Evolutionary conservation across 2,888 invertebrate genomes (phyloP), one percentile per base, ranked within the genome.

Genomic region (Spisula subtruncata): DNA sequence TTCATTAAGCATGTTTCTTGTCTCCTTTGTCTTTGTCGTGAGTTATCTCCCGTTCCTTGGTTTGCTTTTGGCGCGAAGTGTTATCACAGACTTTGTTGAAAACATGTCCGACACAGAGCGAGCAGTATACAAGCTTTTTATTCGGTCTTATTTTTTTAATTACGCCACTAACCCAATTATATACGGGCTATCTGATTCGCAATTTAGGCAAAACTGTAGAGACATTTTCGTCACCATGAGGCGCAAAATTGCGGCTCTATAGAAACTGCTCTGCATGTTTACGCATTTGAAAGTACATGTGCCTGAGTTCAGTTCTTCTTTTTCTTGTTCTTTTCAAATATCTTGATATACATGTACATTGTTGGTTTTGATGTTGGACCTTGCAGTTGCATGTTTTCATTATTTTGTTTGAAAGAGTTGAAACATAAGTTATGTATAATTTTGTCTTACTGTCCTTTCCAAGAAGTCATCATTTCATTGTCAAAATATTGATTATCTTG

Each of bases 111-210:
- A 90, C n/a, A 75, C 81, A 29, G 86, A 79, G 35, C 86, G 89
- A 51, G 91, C 90, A 0, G 89, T 88, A 0, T 93, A 93, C 71
- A 91, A 93, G 18, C 91, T 94, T 81, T 93, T 93, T 54, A 83
- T 94, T 60, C 71, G 94, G 16, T 93, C 93, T 0, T 94, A 92
- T 54, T 94, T 93, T 41, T 32, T 94, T 29, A 93, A 93, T 83
- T 92, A 93, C 80, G 92, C 94, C 1, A 86, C 93, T 20, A 94
- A 94, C 83, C 94, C 94, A 0, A 89, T 95, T 66, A 93, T 95
- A 35, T 94, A 94, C 89, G 92, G 93, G 35, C 92, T 94, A 86
- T 93, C 92, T 71, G 93, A 93, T 75, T 82, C 87, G 8, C 89
- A 90, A 46, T 93, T 94, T 66, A 87, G 92, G 75, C 71, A 84